These are phyloP conservation scores for Thaumetopoea pityocampa DNA, from an alignment of 1,140 invertebrate species.

Conservation along the genomic window DNA sequence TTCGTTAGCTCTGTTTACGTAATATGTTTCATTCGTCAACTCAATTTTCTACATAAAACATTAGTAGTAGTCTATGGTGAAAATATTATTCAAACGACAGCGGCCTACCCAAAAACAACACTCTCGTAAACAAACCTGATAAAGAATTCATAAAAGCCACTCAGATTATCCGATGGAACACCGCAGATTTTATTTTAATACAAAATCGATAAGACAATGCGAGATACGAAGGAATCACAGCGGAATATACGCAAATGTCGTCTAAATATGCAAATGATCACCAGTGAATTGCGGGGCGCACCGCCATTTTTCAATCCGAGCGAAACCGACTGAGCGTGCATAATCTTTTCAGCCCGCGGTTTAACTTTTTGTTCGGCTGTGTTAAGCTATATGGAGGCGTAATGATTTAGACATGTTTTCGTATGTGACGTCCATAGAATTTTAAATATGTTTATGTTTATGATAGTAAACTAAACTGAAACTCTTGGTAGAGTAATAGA, in stretches of 20 bases:
- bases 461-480: too few species aligned
- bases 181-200: constrained; percentile 9
- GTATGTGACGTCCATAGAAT: too few species aligned
- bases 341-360: constrained; percentile 9
- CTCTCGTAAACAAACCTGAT: not conserved
- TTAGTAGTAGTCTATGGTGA: not conserved
- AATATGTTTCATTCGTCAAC: constrained; percentile 12
- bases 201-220: constrained; percentile 14
- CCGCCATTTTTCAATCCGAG: constrained; percentile 14
- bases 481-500: too few species aligned
- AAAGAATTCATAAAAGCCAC: constrained; percentile 9
- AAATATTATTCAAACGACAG: too few species aligned
- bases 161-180: constrained; percentile 5
- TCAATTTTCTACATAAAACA: constrained; percentile 6
- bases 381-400: too few species aligned
- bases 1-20: constrained; percentile 6
- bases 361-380: constrained; percentile 11
- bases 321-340: constrained; percentile 4
- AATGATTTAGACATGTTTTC: too few species aligned
- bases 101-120: too few species aligned
- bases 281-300: constrained; percentile 1
- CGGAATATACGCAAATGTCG: constrained; percentile 14
- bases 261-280: constrained; percentile 18
- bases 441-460: too few species aligned
- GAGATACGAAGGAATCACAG: constrained; percentile 13